phyloP scores from a whole-genome alignment of 2,888 invertebrate genomes.

The Mythimna pallens region DNA sequence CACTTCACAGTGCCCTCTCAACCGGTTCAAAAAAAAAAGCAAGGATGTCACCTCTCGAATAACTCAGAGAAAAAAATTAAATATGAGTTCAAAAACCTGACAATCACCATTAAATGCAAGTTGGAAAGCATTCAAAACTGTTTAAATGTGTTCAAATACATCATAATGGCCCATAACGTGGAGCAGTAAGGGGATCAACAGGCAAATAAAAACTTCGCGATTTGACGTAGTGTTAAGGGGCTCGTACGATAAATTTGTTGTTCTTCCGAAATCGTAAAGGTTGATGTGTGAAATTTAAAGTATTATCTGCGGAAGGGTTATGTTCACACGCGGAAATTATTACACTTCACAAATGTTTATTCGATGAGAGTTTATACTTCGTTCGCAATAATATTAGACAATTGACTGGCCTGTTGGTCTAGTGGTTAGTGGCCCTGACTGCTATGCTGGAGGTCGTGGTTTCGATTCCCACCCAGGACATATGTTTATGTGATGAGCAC shows the following conservation, averaged over 20 bases:
- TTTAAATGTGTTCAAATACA: slow-evolving; percentile 70
- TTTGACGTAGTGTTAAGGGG: slow-evolving; percentile 67
- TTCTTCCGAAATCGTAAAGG: slow-evolving; percentile 57
- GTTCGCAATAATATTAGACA: too few relatives aligned
- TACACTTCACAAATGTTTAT: slow-evolving; percentile 24
- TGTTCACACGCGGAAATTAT: slow-evolving; percentile 44
- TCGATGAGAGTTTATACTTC: too few relatives aligned
- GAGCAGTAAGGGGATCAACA: slow-evolving; percentile 81
- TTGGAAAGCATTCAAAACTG: slow-evolving; percentile 71
- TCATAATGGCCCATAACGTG: slow-evolving; percentile 77
- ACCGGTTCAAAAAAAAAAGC: slow-evolving; percentile 17
- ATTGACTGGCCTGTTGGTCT: too few relatives aligned
- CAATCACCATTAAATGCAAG: slow-evolving; percentile 58
- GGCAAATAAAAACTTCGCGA: slow-evolving; percentile 81
- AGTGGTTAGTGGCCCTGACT: too few relatives aligned
- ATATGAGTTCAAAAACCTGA: slow-evolving; percentile 58
- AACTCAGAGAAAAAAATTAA: slow-evolving; percentile 46
- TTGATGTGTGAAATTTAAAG: slow-evolving; percentile 59
- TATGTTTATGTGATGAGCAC: too few relatives aligned
- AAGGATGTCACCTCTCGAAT: slow-evolving; percentile 47
- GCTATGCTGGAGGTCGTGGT: too few relatives aligned
- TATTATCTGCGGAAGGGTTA: slow-evolving; percentile 36
- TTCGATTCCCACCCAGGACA: too few relatives aligned
- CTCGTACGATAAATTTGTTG: slow-evolving; percentile 63
- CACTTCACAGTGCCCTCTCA: slow-evolving; percentile 10